These are phyloP conservation scores for Onychorhynchus coronatus DNA, from an alignment of 2,113 vertebrate genomes.

Conservation along the genomic window DNA sequence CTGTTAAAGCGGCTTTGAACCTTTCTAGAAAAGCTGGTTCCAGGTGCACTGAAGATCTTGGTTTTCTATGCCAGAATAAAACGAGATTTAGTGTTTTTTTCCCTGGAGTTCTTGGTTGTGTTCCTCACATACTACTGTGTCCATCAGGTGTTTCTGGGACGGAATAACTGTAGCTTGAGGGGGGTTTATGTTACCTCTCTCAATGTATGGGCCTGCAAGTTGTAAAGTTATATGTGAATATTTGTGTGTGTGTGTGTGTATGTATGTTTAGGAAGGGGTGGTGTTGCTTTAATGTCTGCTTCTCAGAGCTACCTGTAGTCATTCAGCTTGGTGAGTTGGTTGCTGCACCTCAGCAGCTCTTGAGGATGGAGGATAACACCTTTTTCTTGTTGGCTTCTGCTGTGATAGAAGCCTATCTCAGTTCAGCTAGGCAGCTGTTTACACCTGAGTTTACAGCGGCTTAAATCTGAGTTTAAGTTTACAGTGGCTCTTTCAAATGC, in stretches of 20 bases:
- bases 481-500: neutral
- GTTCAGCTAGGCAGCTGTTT: neutral
- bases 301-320: neutral
- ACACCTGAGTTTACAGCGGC: neutral
- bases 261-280: neutral
- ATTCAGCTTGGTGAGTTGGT: fast-evolving
- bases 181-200: neutral
- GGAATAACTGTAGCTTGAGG: neutral
- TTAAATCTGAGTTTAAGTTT: neutral
- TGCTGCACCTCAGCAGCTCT: neutral
- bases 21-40: neutral
- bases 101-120: neutral
- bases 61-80: neutral
- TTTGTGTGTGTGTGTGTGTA: neutral
- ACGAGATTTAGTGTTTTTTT: neutral
- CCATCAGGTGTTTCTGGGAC: neutral
- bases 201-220: neutral
- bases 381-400: neutral
- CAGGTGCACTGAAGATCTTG: neutral
- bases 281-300: neutral
- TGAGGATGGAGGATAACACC: neutral
- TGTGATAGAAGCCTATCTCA: neutral
- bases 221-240: neutral
- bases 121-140: neutral
- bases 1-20: neutral